Conservation (phyloP, 2,888 invertebrate species). For the Drosophila hamatofila region DNA sequence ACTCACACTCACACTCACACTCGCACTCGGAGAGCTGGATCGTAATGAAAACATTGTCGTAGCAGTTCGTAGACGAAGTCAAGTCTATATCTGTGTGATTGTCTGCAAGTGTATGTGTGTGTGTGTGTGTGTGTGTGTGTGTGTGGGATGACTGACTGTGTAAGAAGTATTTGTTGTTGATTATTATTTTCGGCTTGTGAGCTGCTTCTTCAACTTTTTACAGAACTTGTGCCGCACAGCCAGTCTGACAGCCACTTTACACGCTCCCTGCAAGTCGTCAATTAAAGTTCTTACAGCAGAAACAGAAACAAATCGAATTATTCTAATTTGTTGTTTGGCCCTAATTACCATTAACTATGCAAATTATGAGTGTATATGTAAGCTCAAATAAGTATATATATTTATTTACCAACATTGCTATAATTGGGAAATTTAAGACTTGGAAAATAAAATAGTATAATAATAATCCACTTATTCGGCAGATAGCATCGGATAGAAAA, state of each 20-base stretch:
- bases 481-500: neutral
- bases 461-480: neutral
- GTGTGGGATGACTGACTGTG: conserved; percentile 15
- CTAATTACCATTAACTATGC: conserved; percentile 59
- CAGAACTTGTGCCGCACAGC: conserved; percentile 27
- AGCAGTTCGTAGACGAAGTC: conserved; percentile 61
- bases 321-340: conserved; percentile 39
- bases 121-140: neutral
- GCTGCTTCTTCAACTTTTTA: conserved; percentile 63
- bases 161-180: conserved; percentile 76
- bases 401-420: neutral
- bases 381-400: neutral
- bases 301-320: conserved; percentile 25
- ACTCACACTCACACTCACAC: conserved; percentile 23
- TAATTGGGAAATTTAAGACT: neutral
- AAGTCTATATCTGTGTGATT: conserved; percentile 14
- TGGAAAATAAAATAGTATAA: neutral
- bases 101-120: too few species aligned
- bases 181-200: conserved; percentile 78
- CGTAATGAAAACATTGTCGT: conserved; percentile 77
- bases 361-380: conserved; percentile 33
- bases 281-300: conserved; percentile 53
- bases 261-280: conserved; percentile 35
- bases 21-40: conserved; percentile 26
- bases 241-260: conserved; percentile 34